These are phyloP conservation scores for Paracanthobrama guichenoti DNA, from an alignment of 2,113 vertebrate species.

Conservation along the genomic window DNA sequence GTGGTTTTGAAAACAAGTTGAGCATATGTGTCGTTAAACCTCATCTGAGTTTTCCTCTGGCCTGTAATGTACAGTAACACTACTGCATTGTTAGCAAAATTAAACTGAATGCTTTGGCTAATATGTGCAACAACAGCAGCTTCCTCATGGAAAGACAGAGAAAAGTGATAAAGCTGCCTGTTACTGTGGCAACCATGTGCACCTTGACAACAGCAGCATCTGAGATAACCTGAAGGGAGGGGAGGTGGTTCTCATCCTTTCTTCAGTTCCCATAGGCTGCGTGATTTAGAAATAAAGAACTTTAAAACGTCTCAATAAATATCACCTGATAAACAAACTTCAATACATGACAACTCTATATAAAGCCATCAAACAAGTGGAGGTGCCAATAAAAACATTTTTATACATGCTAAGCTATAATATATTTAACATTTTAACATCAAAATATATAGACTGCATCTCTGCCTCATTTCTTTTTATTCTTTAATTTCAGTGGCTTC, in stretches of 20 bases:
- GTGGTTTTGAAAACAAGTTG: conserved; percentile 21
- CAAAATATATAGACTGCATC: too few species aligned
- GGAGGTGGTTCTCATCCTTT: conserved; percentile 25
- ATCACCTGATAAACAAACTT: not conserved
- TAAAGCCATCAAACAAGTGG: not conserved
- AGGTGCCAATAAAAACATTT: too few species aligned
- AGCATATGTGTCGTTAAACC: not conserved
- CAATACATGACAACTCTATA: not conserved
- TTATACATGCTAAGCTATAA: not conserved
- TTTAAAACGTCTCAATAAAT: not conserved
- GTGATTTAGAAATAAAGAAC: conserved; percentile 30
- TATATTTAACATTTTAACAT: too few species aligned
- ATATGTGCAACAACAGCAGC: conserved; percentile 32
- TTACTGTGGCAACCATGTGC: conserved; percentile 63
- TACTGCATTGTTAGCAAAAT: not conserved
- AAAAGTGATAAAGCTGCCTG: conserved; percentile 55
- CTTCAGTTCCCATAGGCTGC: conserved; percentile 28
- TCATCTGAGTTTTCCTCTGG: not conserved
- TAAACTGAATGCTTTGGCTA: too few species aligned
- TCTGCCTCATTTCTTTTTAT: not conserved
- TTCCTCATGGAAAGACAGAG: conserved; percentile 33
- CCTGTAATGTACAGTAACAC: too few species aligned
- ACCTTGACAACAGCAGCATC: conserved; percentile 56
- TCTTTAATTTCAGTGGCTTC: not conserved
- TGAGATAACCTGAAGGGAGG: conserved; percentile 43